Evolutionary conservation across 2,888 invertebrate genomes (phyloP).

Genomic region (Platycheirus albimanus): DNA sequence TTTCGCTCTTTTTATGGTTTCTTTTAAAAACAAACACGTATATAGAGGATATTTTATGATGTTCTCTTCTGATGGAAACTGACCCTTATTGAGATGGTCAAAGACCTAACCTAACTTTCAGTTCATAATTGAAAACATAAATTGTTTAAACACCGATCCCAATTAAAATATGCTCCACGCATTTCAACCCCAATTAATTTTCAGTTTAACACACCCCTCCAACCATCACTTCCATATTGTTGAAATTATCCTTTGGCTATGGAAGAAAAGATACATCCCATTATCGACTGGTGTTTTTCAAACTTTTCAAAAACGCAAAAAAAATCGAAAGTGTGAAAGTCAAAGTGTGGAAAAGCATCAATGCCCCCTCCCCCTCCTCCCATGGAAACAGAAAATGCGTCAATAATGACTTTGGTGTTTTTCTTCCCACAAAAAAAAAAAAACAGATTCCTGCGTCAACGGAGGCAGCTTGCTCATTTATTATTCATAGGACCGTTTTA

Average conservation of each 20-base stretch:
- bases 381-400: too few species aligned
- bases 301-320: neutral
- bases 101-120: too few species aligned
- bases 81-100: too few species aligned
- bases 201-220: neutral
- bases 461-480: neutral
- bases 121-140: neutral
- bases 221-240: neutral
- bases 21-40: neutral
- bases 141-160: neutral
- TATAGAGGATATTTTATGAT: neutral
- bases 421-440: neutral
- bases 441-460: neutral
- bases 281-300: too few species aligned
- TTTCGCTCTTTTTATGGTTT: neutral
- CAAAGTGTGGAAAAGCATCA: too few species aligned
- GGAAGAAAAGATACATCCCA: too few species aligned
- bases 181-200: neutral
- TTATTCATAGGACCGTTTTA: slow-evolving; percentile 1
- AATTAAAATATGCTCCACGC: neutral
- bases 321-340: too few species aligned
- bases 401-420: neutral
- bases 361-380: too few species aligned
- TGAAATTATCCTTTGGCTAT: too few species aligned
- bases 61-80: too few species aligned